Evolutionary conservation across 2,797 vertebrate genomes (phyloP), one percentile per base, ranked within the genome.

Genomic region (Danio albolineatus): DNA sequence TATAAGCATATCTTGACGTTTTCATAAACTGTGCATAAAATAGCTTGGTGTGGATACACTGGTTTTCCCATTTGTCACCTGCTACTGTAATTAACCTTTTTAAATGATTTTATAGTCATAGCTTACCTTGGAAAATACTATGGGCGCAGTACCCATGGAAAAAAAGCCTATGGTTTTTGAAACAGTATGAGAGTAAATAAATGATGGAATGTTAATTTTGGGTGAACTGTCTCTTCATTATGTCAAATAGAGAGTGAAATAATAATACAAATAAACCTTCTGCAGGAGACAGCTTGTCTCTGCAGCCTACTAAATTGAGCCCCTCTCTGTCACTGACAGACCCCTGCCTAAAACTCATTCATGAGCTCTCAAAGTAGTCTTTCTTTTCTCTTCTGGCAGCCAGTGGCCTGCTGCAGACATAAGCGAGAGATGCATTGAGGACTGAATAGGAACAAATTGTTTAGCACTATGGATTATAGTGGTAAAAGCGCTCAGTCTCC

Each of bases 361-460:
- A 77, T 70, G 39, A 21, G 17, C 28, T 78, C 64, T 85, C 76
- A 85, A 86, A 83, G 73, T 59, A 28, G 21, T 46, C 79, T 82
- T 83, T 87, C 76, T 85, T 76, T 76, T 13, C 66, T 60, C 36
- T 28, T 16, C 70, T 82, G 64, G 70, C 84, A 80, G 72, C 76
- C 73, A 57, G 36, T 72, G 73, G 7, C 44, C 82, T 83, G 81
- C 66, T 56, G 69, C 84, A 80, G 17, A 69, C 82, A 69, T 78
- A 65, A 72, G 75, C 77, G 84, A 86, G 72, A 71, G 80, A 85
- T 79, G 69, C 77, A 72, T 62, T 87, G 62, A 77, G 66, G 76
- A 78, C 59, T 78, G 77, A 83, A 66, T 85, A 69, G 69, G 82
- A 84, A 83, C 85, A 87, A 87, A 85, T 75, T 83, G 76, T 72